phyloP scores from a whole-genome alignment of 1,140 invertebrate genomes.

The Pseudomyrmex sp. region DNA sequence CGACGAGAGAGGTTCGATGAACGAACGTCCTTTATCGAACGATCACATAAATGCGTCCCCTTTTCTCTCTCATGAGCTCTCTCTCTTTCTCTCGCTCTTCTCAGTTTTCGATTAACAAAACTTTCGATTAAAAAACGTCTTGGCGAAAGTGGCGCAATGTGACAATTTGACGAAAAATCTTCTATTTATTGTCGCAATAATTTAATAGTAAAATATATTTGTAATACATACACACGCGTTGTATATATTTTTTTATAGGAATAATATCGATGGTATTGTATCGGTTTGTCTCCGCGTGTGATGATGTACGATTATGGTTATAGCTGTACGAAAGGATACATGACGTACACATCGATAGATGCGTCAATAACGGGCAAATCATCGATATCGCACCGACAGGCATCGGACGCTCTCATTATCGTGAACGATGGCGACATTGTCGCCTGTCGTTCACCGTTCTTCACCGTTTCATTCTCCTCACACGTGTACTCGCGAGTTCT shows the following conservation, averaged over 20 bases:
- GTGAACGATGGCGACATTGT: constrained; percentile 42
- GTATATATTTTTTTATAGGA: not conserved
- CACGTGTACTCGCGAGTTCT: constrained; percentile 72
- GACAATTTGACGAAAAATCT: not conserved
- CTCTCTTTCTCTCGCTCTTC: constrained; percentile 7
- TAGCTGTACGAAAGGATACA: not conserved
- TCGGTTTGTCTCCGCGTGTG: not conserved
- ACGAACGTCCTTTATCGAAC: constrained; percentile 65
- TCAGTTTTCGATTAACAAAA: constrained; percentile 20
- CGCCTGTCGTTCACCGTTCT: constrained; percentile 68
- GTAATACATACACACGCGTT: not conserved
- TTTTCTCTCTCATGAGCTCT: constrained; percentile 36
- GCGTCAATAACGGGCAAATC: constrained; percentile 19
- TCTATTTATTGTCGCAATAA: not conserved
- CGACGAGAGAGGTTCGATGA: constrained; percentile 65
- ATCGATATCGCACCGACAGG: constrained; percentile 46
- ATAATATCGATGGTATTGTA: not conserved
- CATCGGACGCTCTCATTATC: constrained; percentile 62
- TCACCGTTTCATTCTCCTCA: constrained; percentile 65
- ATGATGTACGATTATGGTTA: constrained; percentile 14
- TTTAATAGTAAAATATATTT: not conserved
- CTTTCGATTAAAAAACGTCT: constrained; percentile 32
- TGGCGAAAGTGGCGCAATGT: not conserved
- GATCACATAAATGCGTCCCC: constrained; percentile 65
- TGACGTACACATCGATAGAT: constrained; percentile 7